These are phyloP conservation scores for Gonatopus flavifemur DNA, from an alignment of 1,140 invertebrate species.

Conservation along the genomic window DNA sequence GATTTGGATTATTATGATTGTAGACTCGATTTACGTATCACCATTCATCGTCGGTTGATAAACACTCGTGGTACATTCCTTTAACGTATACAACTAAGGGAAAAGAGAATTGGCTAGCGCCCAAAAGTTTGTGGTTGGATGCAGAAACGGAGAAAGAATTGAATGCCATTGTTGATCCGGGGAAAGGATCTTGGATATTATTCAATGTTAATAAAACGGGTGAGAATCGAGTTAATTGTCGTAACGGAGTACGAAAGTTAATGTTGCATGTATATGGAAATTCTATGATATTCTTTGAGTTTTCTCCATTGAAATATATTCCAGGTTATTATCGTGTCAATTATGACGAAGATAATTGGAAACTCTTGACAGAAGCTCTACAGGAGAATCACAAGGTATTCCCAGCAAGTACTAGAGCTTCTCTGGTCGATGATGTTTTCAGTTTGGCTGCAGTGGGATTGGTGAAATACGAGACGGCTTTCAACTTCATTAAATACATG, in stretches of 20 bases:
- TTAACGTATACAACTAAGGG: conserved; percentile 55
- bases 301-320: too few relatives aligned
- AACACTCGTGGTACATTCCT: conserved; percentile 59
- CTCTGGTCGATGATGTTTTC: conserved; percentile 64
- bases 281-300: too few relatives aligned
- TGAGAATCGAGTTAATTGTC: too few relatives aligned
- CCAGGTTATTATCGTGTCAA: conserved; percentile 67
- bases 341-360: conserved; percentile 67
- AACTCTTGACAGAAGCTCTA: conserved; percentile 58
- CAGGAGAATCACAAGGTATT: conserved; percentile 54
- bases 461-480: conserved; percentile 63
- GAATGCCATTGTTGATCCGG: conserved; percentile 17
- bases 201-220: conserved; percentile 61
- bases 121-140: conserved; percentile 45
- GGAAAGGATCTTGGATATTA: conserved; percentile 56
- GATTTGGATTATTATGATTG: too few relatives aligned
- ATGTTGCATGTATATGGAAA: too few relatives aligned
- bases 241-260: too few relatives aligned
- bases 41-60: conserved; percentile 10
- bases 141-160: conserved; percentile 30
- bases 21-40: conserved; percentile 34
- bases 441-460: conserved; percentile 58
- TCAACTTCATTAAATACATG: conserved; percentile 66
- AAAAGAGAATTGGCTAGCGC: conserved; percentile 32
- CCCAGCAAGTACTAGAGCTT: conserved; percentile 58